Evolutionary conservation across 2,888 invertebrate species (phyloP).

Genomic region (Trisateles emortualis): DNA sequence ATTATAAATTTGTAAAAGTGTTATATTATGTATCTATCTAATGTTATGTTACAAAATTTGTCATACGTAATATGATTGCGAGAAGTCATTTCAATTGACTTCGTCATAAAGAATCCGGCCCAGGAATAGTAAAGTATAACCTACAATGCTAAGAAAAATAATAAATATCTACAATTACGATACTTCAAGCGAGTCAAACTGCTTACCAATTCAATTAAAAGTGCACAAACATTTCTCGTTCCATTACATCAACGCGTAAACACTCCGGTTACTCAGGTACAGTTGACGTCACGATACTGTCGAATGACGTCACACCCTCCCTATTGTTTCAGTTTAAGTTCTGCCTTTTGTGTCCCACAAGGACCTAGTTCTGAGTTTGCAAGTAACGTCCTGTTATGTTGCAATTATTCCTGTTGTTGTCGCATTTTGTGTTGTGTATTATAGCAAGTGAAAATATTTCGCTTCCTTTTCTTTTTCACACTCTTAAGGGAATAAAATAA

Average conservation of each 20-base stretch:
- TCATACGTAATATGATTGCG: too few species aligned
- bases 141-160: too few species aligned
- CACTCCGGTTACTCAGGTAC: background rate
- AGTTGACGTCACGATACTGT: slow-evolving; percentile 7
- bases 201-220: slow-evolving; percentile 1
- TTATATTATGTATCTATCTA: too few species aligned
- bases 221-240: background rate
- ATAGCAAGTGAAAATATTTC: too few species aligned
- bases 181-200: background rate
- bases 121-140: too few species aligned
- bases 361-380: background rate
- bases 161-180: too few species aligned
- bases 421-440: background rate
- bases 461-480: too few species aligned
- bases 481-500: too few species aligned
- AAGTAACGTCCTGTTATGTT: background rate
- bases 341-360: slow-evolving; percentile 8
- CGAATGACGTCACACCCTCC: slow-evolving; percentile 9
- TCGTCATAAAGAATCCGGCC: too few species aligned
- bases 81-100: too few species aligned
- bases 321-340: slow-evolving; percentile 11
- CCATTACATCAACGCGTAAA: slow-evolving; percentile 1
- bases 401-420: background rate
- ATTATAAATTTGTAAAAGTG: too few species aligned
- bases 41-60: too few species aligned